Conservation (phyloP, 2,113 vertebrate species). For the Xenopus laevis region DNA sequence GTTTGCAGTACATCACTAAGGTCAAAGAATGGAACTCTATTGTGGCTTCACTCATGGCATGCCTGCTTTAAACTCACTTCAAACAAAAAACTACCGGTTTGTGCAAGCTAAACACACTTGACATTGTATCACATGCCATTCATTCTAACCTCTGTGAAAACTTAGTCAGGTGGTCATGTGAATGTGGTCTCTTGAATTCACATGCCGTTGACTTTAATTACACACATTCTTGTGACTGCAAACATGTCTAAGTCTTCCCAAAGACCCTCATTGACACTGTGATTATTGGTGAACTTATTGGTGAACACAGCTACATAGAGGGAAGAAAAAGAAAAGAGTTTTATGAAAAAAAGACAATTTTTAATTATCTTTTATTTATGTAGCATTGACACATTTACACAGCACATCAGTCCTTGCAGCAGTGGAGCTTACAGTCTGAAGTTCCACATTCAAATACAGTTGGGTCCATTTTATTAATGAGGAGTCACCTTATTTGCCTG, state of each 20-base stretch:
- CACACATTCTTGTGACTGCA: background rate
- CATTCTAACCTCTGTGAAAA: background rate
- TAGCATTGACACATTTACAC: too few species aligned
- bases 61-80: background rate
- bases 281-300: background rate
- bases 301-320: too few species aligned
- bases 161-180: constrained; percentile 8
- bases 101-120: background rate
- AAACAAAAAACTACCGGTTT: background rate
- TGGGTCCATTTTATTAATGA: too few species aligned
- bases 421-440: too few species aligned
- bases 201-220: background rate
- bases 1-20: background rate
- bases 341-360: too few species aligned
- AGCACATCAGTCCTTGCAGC: too few species aligned
- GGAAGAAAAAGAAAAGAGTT: too few species aligned
- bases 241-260: background rate
- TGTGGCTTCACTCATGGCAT: background rate
- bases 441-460: too few species aligned
- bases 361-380: too few species aligned
- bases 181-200: background rate
- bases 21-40: background rate
- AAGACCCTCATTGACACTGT: background rate
- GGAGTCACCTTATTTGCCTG: too few species aligned
- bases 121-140: constrained; percentile 6